Evolutionary conservation across 2,888 invertebrate genomes (phyloP).

Genomic region (Crossocerus cetratus): DNA sequence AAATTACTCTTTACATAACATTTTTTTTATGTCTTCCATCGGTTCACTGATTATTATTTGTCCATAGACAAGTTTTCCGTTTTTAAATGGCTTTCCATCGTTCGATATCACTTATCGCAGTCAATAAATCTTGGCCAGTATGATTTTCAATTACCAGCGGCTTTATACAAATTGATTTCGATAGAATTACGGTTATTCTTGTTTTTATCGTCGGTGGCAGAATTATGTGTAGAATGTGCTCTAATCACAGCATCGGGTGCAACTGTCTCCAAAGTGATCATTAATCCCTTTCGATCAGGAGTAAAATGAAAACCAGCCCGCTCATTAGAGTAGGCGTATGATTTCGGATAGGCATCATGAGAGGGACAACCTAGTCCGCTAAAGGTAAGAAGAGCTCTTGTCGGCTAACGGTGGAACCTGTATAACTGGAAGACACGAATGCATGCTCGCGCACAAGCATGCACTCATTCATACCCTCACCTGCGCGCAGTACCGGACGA

Average conservation of each 20-base stretch:
- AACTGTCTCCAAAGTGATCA: too few relatives aligned
- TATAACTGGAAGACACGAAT: background rate
- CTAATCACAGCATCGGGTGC: too few relatives aligned
- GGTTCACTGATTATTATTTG: slow-evolving; percentile 70
- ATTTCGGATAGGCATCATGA: too few relatives aligned
- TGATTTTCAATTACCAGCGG: slow-evolving; percentile 59
- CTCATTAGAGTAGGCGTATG: too few relatives aligned
- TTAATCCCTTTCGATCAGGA: too few relatives aligned
- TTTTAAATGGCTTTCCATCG: slow-evolving; percentile 54
- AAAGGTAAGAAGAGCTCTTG: too few relatives aligned
- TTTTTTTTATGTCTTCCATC: slow-evolving; percentile 69
- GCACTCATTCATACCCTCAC: slow-evolving; percentile 4
- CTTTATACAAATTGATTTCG: slow-evolving; percentile 67
- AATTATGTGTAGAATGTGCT: slow-evolving; percentile 34
- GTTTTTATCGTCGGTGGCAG: slow-evolving; percentile 62
- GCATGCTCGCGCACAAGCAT: background rate
- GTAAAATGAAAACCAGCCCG: too few relatives aligned
- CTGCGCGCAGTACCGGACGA: background rate
- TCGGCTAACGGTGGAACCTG: background rate
- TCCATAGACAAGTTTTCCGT: slow-evolving; percentile 54
- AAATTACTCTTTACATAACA: slow-evolving; percentile 77
- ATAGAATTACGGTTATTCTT: slow-evolving; percentile 60
- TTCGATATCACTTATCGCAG: slow-evolving; percentile 61
- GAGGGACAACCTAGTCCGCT: too few relatives aligned
- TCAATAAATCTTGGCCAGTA: slow-evolving; percentile 47